Percentiles rank a stretch among this genome's conserved stretches.
phyloP scores from a whole-genome alignment of 2,888 invertebrate genomes.

The Eubasilissa splendida region DNA sequence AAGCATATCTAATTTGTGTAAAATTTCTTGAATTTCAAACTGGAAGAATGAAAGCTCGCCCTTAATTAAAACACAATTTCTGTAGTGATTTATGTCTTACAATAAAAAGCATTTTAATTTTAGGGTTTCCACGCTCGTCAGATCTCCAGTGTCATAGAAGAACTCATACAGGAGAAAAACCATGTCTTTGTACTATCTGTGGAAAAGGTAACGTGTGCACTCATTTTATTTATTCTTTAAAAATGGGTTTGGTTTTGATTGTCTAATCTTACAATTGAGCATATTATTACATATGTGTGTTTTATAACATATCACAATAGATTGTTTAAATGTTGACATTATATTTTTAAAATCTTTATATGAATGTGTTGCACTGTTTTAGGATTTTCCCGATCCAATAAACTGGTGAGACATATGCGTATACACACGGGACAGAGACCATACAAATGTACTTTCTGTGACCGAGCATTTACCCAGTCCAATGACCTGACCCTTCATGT shows the following conservation, averaged over 20 bases:
- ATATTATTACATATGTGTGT: too few species aligned
- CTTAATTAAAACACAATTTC: too few species aligned
- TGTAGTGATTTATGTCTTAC: too few species aligned
- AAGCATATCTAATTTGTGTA: too few species aligned
- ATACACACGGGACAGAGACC: constrained; percentile 74
- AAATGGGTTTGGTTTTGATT: too few species aligned
- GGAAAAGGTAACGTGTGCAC: constrained; percentile 65
- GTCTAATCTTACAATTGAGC: too few species aligned
- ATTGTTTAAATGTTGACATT: too few species aligned
- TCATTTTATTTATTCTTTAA: too few species aligned
- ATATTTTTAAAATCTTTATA: too few species aligned
- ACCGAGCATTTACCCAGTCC: constrained; percentile 78
- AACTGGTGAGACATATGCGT: constrained; percentile 76
- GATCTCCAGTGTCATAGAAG: constrained; percentile 76
- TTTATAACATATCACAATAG: too few species aligned
- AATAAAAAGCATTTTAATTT: background rate
- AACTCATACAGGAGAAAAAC: constrained; percentile 76
- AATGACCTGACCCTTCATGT: constrained; percentile 81
- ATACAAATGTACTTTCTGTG: constrained; percentile 74
- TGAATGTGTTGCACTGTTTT: constrained; percentile 43
- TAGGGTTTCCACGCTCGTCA: constrained; percentile 76
- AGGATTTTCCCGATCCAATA: constrained; percentile 76
- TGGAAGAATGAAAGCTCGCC: too few species aligned
- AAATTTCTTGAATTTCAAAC: too few species aligned
- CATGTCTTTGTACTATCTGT: constrained; percentile 70